Percentiles rank a stretch among this genome's conserved stretches.
These are phyloP conservation scores for Agapetus fuscipes DNA, from an alignment of 2,888 invertebrate genomes.

Conservation along the genomic window DNA sequence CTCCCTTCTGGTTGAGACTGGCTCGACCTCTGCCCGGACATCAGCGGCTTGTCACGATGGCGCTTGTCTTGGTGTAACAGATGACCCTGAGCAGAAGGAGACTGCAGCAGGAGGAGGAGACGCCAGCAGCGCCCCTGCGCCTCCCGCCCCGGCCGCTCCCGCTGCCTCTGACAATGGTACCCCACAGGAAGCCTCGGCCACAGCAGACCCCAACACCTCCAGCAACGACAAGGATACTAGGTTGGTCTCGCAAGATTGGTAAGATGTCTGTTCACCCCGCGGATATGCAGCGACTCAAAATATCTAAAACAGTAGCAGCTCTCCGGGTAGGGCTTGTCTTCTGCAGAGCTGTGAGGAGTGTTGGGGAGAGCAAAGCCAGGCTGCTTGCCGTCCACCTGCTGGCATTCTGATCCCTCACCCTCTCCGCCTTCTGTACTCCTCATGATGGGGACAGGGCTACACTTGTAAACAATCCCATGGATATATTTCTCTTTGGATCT, in stretches of 20 bases:
- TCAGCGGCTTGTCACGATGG: background rate
- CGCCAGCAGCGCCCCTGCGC: constrained; percentile 9
- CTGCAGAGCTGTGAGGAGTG: too few relatives aligned
- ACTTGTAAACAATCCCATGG: too few relatives aligned
- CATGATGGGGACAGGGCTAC: too few relatives aligned
- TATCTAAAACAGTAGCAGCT: background rate
- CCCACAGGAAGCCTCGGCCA: constrained; percentile 1
- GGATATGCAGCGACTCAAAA: background rate
- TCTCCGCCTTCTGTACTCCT: too few relatives aligned
- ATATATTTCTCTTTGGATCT: too few relatives aligned
- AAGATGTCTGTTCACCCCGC: too few relatives aligned
- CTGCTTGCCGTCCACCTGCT: too few relatives aligned
- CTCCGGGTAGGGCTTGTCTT: constrained; percentile 5
- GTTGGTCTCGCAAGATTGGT: constrained; percentile 15
- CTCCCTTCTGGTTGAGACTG: constrained; percentile 22
- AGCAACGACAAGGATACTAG: constrained; percentile 10
- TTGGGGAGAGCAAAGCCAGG: too few relatives aligned
- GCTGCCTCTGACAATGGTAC: constrained; percentile 5
- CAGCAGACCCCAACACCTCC: constrained; percentile 21
- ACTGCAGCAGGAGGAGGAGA: background rate
- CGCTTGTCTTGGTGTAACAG: constrained; percentile 11
- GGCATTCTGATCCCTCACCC: too few relatives aligned
- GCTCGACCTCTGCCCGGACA: constrained; percentile 24
- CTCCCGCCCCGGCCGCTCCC: constrained; percentile 11
- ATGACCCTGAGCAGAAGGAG: constrained; percentile 23